Evolutionary conservation across 2,888 invertebrate genomes (phyloP), one percentile per base, ranked within the genome.

Genomic region (Drosophila infuscata): DNA sequence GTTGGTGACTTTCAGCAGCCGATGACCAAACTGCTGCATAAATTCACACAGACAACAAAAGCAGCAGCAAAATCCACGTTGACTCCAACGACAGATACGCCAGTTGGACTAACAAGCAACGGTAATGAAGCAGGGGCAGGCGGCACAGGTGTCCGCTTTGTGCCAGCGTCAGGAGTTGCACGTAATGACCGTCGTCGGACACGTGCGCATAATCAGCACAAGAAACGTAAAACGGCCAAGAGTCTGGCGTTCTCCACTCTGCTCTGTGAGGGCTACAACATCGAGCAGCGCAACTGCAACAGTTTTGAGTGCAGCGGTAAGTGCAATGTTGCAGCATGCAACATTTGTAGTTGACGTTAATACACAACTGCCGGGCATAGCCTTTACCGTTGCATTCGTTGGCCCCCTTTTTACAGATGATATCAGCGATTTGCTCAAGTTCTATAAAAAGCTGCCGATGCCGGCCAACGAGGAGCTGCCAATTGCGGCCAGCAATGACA

Each of bases 271-370:
- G 93, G 93, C 52, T 93, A 93, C 84, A 93, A 93, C 81, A 93
- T 93, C 65, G 93, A 93, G 78, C 93, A 93, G 81, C 91, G 93
- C 64, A 92, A 93, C 82, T 93, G 93, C 89, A 93, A 93, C 81
- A 92, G 91, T 65, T 93, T 93, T 75, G 93, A 93, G 74, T 93
- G 93, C 85, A 91, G 83, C 74, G 93, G 93, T 93, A 79, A 86
- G 91, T 88, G 29, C 30, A 2, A 25, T 32, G 51, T 11, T 29
- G 51, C 12, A 32, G 30, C 51, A 51, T 32, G 20, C 30, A 30
- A 32, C 38, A 38, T 38, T 38, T n/a, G 29, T 20, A 41, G 38
- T 41, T 56, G 9, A 5, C n/a, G n/a, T 20, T 9, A 41, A 41
- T 30, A 30, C 15, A 30, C 49, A 49, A 30, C 17, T 49, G 29